These are phyloP conservation scores for Pseudomyrmex concolor DNA, from an alignment of 1,140 invertebrate species.

Conservation along the genomic window DNA sequence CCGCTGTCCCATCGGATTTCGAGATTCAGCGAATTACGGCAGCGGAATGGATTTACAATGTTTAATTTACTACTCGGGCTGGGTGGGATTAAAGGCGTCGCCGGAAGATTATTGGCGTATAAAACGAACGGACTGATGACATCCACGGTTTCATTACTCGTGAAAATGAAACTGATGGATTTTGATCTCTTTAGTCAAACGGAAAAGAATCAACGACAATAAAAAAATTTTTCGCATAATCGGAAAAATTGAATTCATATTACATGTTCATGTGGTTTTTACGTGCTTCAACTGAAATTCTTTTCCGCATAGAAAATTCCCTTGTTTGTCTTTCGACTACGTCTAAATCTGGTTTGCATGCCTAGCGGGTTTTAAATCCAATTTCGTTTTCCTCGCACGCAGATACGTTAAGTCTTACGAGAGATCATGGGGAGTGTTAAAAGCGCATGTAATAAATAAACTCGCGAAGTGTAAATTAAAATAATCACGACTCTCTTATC, in stretches of 20 bases:
- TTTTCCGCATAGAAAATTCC: neutral
- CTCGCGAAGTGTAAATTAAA: slow-evolving; percentile 51
- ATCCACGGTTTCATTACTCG: slow-evolving; percentile 11
- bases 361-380: neutral
- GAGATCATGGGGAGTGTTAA: neutral
- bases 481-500: slow-evolving; percentile 36
- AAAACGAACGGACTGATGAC: slow-evolving; percentile 27
- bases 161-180: slow-evolving; percentile 19
- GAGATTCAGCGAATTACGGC: slow-evolving; percentile 56
- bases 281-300: too few relatives aligned
- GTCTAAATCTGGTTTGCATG: slow-evolving; percentile 2
- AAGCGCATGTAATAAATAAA: slow-evolving; percentile 44
- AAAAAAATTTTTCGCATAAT: neutral
- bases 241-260: neutral
- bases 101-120: slow-evolving; percentile 42
- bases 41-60: slow-evolving; percentile 57
- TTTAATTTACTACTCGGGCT: slow-evolving; percentile 43
- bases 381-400: neutral
- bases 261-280: too few relatives aligned
- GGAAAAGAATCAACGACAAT: neutral
- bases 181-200: too few relatives aligned
- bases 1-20: slow-evolving; percentile 49
- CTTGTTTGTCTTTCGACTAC: neutral
- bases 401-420: slow-evolving; percentile 3
- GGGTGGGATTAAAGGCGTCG: slow-evolving; percentile 38